These are phyloP conservation scores for Desoria tigrina DNA, from an alignment of 2,888 invertebrate species.

Conservation along the genomic window DNA sequence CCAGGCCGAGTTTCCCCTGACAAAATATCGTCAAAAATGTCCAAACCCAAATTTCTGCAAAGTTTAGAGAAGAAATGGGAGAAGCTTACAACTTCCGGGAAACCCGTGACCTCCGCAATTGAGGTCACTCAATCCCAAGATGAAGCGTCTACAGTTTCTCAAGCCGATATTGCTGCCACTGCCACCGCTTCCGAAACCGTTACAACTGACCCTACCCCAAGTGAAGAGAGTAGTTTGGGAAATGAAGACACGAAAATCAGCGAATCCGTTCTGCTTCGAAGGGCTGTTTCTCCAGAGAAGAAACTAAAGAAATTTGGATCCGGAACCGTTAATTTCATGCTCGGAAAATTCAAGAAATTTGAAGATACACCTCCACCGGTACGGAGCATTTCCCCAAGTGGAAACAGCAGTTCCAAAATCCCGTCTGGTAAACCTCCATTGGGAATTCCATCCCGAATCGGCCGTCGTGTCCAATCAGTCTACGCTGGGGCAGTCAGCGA, in stretches of 20 bases:
- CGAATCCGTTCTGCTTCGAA: conserved; percentile 47
- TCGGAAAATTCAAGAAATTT: conserved; percentile 72
- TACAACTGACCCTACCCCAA: background rate
- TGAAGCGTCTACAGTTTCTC: no score
- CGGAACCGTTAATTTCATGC: conserved; percentile 72
- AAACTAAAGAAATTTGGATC: conserved; percentile 54
- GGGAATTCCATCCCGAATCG: conserved; percentile 29
- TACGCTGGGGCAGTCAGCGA: conserved; percentile 54
- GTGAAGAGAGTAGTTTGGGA: conserved; percentile 24
- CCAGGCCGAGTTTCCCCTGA: conserved; percentile 6
- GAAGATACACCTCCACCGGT: conserved; percentile 56
- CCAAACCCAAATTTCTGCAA: conserved; percentile 66
- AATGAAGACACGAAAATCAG: conserved; percentile 34
- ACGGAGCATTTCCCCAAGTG: background rate
- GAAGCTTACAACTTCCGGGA: conserved; percentile 59
- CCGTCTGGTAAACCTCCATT: conserved; percentile 38
- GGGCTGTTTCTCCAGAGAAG: conserved; percentile 51
- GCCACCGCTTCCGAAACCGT: no score
- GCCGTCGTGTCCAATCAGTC: conserved; percentile 52
- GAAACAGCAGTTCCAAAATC: conserved; percentile 23
- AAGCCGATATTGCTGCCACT: no score
- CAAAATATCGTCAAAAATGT: conserved; percentile 1
- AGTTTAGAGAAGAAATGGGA: conserved; percentile 71
- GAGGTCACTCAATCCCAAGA: background rate
- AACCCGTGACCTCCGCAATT: background rate